phyloP scores from a whole-genome alignment of 2,888 invertebrate genomes.

The Leuctra nigra region DNA sequence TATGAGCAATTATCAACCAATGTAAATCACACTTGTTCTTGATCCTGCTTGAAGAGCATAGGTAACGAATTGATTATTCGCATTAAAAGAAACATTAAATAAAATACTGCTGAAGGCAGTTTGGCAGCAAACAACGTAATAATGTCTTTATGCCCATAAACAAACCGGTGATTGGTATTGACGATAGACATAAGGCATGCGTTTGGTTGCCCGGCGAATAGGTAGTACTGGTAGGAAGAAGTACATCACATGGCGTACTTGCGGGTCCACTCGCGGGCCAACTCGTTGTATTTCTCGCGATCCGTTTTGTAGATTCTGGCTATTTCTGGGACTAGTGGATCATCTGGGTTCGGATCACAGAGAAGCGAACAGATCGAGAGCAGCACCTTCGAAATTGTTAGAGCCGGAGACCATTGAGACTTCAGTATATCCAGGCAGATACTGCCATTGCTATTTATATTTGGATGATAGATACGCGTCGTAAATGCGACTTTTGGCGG shows the following conservation, averaged over 20 bases:
- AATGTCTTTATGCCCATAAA: too few species aligned
- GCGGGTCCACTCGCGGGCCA: constrained; percentile 99
- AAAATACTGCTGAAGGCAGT: too few species aligned
- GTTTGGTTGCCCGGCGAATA: too few species aligned
- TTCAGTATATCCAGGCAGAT: constrained; percentile 99
- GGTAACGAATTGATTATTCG: too few species aligned
- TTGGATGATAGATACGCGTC: constrained; percentile 99
- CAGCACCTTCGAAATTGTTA: constrained; percentile 99
- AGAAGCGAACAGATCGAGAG: constrained; percentile 99
- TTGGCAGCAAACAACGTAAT: too few species aligned
- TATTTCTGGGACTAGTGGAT: constrained; percentile 99
- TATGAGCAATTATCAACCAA: too few species aligned
- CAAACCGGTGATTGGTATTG: too few species aligned
- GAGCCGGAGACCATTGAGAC: constrained; percentile 99
- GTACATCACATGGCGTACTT: constrained; percentile 99
- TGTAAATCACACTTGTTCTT: too few species aligned
- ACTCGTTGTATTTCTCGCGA: constrained; percentile 98
- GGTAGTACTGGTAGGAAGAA: too few species aligned
- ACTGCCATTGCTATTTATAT: constrained; percentile 99
- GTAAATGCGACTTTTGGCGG: constrained; percentile 99
- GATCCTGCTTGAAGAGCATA: too few species aligned
- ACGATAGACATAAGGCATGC: too few species aligned
- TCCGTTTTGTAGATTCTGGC: constrained; percentile 99
- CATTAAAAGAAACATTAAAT: too few species aligned
- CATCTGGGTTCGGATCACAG: constrained; percentile 99